phyloP scores from a whole-genome alignment of 2,113 vertebrate genomes.

The Cavia aperea region DNA sequence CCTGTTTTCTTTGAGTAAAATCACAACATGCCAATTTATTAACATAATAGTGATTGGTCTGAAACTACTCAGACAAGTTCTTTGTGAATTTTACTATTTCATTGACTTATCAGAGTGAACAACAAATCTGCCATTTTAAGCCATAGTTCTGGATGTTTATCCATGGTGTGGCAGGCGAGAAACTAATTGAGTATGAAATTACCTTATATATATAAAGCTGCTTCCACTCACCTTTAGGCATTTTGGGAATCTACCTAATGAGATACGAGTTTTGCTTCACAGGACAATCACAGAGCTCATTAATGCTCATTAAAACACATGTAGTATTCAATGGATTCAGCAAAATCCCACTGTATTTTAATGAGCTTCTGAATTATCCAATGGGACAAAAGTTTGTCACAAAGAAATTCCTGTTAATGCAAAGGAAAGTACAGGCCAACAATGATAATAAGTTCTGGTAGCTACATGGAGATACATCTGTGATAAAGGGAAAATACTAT shows the following conservation, averaged over 20 bases:
- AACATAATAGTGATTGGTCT: conserved; percentile 34
- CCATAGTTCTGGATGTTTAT: conserved; percentile 19
- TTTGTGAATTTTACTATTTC: conserved; percentile 51
- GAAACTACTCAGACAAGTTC: conserved; percentile 21
- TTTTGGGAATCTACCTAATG: conserved; percentile 65
- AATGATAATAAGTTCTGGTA: background rate
- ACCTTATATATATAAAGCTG: conserved; percentile 57
- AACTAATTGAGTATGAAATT: conserved; percentile 69
- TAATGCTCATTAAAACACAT: conserved; percentile 65
- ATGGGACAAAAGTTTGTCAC: conserved; percentile 41
- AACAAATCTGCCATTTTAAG: conserved; percentile 49
- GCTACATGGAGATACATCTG: background rate
- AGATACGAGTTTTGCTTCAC: conserved; percentile 62
- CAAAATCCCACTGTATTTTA: conserved; percentile 62
- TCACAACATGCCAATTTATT: conserved; percentile 38
- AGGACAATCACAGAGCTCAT: conserved; percentile 65
- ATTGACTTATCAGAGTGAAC: conserved; percentile 50
- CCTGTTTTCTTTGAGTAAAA: conserved; percentile 41
- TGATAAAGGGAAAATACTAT: background rate
- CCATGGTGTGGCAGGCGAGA: conserved; percentile 36
- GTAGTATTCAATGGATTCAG: conserved; percentile 59
- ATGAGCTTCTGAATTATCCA: conserved; percentile 55
- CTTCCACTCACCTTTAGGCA: conserved; percentile 63
- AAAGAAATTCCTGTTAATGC: conserved; percentile 23
- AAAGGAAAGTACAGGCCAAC: background rate